phyloP scores from a whole-genome alignment of 1,140 invertebrate species.

The Scaptodrosophila lebanonensis region DNA sequence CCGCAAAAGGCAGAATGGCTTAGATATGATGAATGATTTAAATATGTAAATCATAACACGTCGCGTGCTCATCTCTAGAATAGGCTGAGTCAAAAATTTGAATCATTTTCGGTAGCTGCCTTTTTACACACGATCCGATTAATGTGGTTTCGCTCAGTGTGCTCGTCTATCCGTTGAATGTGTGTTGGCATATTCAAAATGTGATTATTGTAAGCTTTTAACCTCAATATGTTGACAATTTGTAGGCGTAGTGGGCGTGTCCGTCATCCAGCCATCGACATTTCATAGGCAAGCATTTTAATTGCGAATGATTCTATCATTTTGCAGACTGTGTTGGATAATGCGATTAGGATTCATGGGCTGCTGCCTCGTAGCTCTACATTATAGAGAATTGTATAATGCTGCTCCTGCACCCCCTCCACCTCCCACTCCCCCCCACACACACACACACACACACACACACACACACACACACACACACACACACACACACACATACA shows the following conservation, averaged over 20 bases:
- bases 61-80: no score
- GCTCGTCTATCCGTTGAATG: not conserved
- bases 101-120: conserved; percentile 28
- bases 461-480: not conserved
- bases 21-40: no score
- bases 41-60: no score
- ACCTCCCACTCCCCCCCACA: conserved; percentile 7
- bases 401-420: not conserved
- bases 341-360: conserved; percentile 52
- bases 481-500: not conserved
- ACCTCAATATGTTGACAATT: conserved; percentile 7
- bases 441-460: not conserved
- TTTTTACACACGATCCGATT: conserved; percentile 43
- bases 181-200: conserved; percentile 23
- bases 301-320: conserved; percentile 54
- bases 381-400: conserved; percentile 21
- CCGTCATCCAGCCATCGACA: conserved; percentile 1
- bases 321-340: conserved; percentile 26
- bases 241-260: not conserved
- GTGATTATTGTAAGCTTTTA: conserved; percentile 45
- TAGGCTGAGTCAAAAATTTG: no score
- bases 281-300: conserved; percentile 41
- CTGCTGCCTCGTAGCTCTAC: conserved; percentile 7
- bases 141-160: conserved; percentile 30
- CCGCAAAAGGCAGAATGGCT: no score